These are phyloP conservation scores for Oplegnathus fasciatus DNA, from an alignment of 2,113 vertebrate species.

Conservation along the genomic window DNA sequence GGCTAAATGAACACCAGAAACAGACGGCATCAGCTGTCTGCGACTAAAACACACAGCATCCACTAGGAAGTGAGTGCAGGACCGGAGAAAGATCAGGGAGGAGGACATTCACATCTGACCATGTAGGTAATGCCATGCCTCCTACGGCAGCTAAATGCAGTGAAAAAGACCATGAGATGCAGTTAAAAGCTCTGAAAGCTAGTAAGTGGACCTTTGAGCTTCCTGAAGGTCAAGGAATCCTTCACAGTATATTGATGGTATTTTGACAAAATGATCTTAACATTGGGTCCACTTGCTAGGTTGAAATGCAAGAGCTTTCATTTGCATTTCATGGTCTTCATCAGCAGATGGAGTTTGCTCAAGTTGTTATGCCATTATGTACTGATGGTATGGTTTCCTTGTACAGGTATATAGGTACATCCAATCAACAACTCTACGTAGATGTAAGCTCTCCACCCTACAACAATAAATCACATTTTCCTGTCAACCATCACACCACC, in stretches of 20 bases:
- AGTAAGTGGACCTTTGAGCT: background rate
- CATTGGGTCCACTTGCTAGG: background rate
- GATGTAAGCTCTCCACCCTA: slow-evolving; percentile 1
- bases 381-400: background rate
- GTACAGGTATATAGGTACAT: background rate
- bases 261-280: background rate
- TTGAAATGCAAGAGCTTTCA: background rate
- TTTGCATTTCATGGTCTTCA: background rate
- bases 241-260: too few species aligned
- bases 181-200: background rate
- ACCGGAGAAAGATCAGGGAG: too few species aligned
- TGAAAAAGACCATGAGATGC: background rate
- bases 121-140: background rate
- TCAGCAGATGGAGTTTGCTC: background rate
- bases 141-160: background rate
- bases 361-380: background rate
- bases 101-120: too few species aligned
- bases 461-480: slow-evolving; percentile 43
- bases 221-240: background rate
- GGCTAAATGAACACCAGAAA: background rate
- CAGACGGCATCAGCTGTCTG: too few species aligned
- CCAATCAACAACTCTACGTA: slow-evolving; percentile 5
- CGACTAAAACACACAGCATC: background rate
- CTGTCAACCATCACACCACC: slow-evolving; percentile 47
- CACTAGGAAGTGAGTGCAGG: too few species aligned